Conservation (phyloP, 2,888 invertebrate genomes). For the Synergus umbraculus region DNA sequence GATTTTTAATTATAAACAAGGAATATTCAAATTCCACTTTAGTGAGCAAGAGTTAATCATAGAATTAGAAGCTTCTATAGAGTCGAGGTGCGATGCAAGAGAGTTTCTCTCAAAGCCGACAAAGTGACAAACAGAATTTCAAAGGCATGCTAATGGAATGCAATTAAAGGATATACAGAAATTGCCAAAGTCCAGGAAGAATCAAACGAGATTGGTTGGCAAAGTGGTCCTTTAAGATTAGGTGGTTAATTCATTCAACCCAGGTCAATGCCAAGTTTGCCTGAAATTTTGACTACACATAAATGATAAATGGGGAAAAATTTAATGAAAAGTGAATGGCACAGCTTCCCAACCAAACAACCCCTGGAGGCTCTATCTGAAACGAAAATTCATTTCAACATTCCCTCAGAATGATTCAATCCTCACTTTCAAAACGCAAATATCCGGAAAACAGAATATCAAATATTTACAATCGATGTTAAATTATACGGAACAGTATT, state of each 20-base stretch:
- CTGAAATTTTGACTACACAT: neutral
- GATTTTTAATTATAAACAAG: neutral
- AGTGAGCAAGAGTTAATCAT: neutral
- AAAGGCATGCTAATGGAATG: constrained; percentile 22
- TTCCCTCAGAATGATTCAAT: constrained; percentile 20
- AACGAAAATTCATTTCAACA: constrained; percentile 27
- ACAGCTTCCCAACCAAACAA: constrained; percentile 31
- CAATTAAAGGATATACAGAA: constrained; percentile 18
- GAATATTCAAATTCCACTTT: neutral
- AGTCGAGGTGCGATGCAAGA: neutral
- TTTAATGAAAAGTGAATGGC: constrained; percentile 17
- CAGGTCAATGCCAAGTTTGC: constrained; percentile 14
- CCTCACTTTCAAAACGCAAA: neutral
- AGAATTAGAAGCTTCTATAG: neutral
- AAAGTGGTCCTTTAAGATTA: constrained; percentile 37
- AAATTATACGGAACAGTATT: neutral
- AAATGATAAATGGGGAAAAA: constrained; percentile 33
- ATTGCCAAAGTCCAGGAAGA: constrained; percentile 21
- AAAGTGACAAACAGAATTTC: constrained; percentile 22
- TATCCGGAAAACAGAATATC: constrained; percentile 22
- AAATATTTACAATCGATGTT: neutral
- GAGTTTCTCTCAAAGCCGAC: neutral
- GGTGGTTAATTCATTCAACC: neutral
- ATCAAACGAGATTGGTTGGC: constrained; percentile 11
- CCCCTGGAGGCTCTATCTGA: neutral